Conservation (phyloP, 2,888 invertebrate genomes). For the Lepidocyrtoides sp. region DNA sequence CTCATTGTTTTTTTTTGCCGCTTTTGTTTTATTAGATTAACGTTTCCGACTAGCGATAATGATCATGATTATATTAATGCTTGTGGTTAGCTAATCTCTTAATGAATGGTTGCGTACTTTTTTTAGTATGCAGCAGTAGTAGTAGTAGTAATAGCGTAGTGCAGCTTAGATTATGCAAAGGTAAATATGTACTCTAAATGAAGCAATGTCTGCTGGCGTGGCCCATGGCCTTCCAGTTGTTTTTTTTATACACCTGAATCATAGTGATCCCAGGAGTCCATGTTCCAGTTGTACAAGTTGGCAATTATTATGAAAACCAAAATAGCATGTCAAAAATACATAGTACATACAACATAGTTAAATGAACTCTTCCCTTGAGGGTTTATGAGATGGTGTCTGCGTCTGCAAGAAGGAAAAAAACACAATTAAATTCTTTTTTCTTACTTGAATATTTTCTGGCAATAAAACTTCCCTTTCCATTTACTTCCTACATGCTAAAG, state of each 20-base stretch:
- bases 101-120: conserved; percentile 53
- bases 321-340: too few species aligned
- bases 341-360: too few species aligned
- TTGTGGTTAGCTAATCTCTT: conserved; percentile 63
- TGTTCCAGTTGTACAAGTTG: conserved; percentile 8
- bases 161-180: background rate
- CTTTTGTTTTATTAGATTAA: conserved; percentile 63
- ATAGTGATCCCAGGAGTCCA: background rate
- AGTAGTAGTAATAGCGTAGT: background rate
- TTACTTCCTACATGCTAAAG: background rate
- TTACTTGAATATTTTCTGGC: background rate
- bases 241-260: background rate
- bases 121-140: background rate
- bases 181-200: background rate
- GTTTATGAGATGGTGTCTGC: background rate
- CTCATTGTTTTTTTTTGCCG: background rate
- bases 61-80: conserved; percentile 25
- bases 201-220: background rate
- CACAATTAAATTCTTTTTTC: background rate
- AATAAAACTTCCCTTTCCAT: conserved; percentile 4
- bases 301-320: too few species aligned
- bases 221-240: background rate
- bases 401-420: background rate
- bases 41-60: conserved; percentile 32
- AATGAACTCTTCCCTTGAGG: background rate